These are phyloP conservation scores for Pomacea canaliculata DNA, from an alignment of 2,888 invertebrate genomes.

Conservation along the genomic window DNA sequence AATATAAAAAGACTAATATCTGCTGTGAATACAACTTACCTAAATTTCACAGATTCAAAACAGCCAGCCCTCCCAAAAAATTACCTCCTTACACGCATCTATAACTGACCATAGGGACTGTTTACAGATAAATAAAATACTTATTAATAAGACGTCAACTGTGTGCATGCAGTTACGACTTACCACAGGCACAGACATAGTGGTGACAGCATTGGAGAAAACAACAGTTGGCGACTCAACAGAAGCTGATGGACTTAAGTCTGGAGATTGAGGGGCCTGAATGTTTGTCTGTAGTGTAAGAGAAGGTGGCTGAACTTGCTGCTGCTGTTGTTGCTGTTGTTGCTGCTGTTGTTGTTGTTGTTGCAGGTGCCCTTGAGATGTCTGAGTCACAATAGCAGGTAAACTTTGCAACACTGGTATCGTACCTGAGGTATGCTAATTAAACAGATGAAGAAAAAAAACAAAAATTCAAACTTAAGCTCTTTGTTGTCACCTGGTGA, in stretches of 20 bases:
- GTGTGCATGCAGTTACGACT: background rate
- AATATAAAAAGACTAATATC: no score
- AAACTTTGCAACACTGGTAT: constrained; percentile 30
- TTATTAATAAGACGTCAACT: no score
- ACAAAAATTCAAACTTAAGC: background rate
- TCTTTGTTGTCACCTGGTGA: no score
- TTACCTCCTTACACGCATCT: no score
- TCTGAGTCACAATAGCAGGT: constrained; percentile 24
- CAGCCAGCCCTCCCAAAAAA: no score
- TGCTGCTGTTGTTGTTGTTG: constrained; percentile 41
- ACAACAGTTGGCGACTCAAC: constrained; percentile 15
- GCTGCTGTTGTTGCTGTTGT: constrained; percentile 39
- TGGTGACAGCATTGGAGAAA: background rate
- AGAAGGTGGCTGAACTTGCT: constrained; percentile 37
- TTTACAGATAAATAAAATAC: no score
- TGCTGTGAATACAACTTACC: no score
- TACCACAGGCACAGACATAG: constrained; percentile 13
- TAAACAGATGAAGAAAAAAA: background rate
- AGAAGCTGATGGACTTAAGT: constrained; percentile 11
- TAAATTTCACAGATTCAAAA: no score
- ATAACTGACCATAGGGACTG: no score
- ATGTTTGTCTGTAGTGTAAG: constrained; percentile 29
- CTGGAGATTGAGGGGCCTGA: constrained; percentile 17
- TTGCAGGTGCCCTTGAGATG: constrained; percentile 10
- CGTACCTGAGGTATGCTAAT: constrained; percentile 21